Percentiles rank a stretch among this genome's conserved stretches.
Conservation (phyloP, 2,113 vertebrate species). For the Malaclemys terrapin region DNA sequence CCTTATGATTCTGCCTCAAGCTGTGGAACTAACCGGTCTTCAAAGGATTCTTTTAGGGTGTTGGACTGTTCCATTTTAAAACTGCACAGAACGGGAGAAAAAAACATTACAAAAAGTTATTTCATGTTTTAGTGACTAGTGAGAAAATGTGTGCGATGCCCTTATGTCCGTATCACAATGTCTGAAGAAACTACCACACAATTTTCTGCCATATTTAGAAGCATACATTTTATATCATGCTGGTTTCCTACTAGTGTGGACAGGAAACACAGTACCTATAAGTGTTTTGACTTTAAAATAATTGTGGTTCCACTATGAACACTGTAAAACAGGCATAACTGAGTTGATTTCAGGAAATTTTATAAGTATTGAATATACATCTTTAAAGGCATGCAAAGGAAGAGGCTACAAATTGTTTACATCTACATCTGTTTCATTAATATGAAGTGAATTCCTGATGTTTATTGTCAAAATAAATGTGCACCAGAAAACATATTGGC, state of each 20-base stretch:
- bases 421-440: neutral
- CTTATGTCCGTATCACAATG: neutral
- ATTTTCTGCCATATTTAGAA: neutral
- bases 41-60: neutral
- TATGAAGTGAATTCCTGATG: neutral
- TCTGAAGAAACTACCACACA: neutral
- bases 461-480: neutral
- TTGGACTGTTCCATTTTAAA: slow-evolving; percentile 26
- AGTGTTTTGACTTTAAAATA: neutral
- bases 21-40: neutral
- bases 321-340: neutral
- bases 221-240: neutral
- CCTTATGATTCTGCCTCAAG: slow-evolving; percentile 24
- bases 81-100: neutral
- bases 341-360: neutral
- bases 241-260: neutral
- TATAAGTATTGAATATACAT: neutral
- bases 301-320: neutral
- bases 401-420: neutral
- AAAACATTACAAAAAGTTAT: slow-evolving; percentile 7
- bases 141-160: neutral
- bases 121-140: neutral
- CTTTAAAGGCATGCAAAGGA: neutral
- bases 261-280: neutral
- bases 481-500: neutral